Base-by-base conservation (phyloP, 2,888 invertebrate species). In the Synanthedon andrenaeformis region DNA sequence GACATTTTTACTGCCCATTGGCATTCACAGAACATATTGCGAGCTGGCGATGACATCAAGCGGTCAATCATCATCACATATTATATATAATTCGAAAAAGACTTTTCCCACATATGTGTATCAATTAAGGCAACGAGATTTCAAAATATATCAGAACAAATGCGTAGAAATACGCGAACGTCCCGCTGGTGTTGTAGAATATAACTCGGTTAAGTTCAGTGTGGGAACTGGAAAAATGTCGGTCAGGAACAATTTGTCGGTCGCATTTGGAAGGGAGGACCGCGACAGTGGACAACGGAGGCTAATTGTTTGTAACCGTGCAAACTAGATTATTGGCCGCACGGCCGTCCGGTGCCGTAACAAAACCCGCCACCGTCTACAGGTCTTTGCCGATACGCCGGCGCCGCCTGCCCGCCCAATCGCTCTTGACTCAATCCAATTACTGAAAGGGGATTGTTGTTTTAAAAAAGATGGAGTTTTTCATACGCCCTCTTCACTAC, bases 271-370 rank as follows among this genome's bases (percentile, higher is more conserved):
- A 49, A 2, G 49, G 49, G 12, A 17, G 49, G 49, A 51, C 54
- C 51, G 57, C 62, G 60, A 60, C 56, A 58, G 53, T 61, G 67
- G 66, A 63, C 63, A 64, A 63, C 64, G 66, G 63, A 62, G 63
- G 66, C 73, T 82, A 81, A 82, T 80, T 80, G 79, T 67, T 72
- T 66, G 74, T 73, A 76, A 75, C 71, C 66, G 73, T 67, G 69
- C 75, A 80, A 80, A 80, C 64, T 69, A 70, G 74, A 75, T 78
- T 78, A 79, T 66, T 63, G 59, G 51, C 58, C 61, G 57, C 59
- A 56, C 54, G 60, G 61, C 53, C 54, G 57, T 52, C 50, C 55
- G 51, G 56, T 59, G 56, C 49, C 54, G 56, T 54, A 62, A 62
- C 59, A 55, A 58, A 59, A 52, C 58, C 56, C 57, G 19, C 48